Evolutionary conservation across 1,140 invertebrate genomes (phyloP).

Genomic region (Polypedilum vanderplanki): DNA sequence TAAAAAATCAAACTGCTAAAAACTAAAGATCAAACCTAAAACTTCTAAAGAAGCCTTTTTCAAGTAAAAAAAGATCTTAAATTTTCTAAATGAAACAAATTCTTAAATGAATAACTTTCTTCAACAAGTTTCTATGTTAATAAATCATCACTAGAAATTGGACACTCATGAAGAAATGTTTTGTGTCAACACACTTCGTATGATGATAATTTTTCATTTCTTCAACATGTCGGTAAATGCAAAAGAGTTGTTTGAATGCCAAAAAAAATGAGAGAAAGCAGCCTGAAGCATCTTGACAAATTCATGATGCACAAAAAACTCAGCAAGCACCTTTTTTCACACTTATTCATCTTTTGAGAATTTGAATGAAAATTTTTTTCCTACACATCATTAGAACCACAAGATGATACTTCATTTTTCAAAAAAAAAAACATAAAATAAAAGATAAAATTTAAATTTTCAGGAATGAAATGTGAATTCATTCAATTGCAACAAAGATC

Average conservation of each 20-base stretch:
- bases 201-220: conserved; percentile 20
- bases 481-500: not conserved
- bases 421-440: not conserved
- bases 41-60: too few species aligned
- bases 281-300: conserved; percentile 10
- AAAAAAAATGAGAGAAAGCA: not conserved
- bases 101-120: not conserved
- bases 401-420: conserved; percentile 22
- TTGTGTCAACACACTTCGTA: not conserved
- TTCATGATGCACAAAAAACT: conserved; percentile 10
- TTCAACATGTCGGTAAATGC: not conserved
- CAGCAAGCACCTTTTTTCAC: not conserved
- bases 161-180: conserved; percentile 12
- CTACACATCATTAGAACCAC: conserved; percentile 5
- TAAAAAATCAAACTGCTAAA: too few species aligned
- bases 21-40: too few species aligned
- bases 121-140: conserved; percentile 1
- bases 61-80: too few species aligned
- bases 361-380: not conserved
- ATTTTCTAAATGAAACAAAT: too few species aligned
- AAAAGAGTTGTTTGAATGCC: not conserved
- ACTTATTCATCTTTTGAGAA: not conserved
- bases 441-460: not conserved
- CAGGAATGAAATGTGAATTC: not conserved
- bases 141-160: not conserved